phyloP scores from a whole-genome alignment of 2,113 vertebrate genomes.

The Motacilla tschutschensis region DNA sequence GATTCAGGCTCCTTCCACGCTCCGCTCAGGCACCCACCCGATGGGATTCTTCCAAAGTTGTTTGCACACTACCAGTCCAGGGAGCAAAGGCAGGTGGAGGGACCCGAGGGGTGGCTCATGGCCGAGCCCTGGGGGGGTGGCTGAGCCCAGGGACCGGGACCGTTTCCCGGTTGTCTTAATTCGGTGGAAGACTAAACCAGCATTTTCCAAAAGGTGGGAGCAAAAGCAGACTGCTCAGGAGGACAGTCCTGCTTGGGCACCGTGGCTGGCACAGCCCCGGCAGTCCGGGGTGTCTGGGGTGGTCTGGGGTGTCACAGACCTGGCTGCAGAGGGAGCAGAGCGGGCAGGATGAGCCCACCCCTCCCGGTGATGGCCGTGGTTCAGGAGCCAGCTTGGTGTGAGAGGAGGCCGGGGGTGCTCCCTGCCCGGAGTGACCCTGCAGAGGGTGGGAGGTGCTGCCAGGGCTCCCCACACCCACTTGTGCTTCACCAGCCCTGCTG shows the following conservation, averaged over 20 bases:
- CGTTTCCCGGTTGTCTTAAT: accelerated
- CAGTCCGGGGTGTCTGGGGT: accelerated
- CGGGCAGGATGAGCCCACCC: accelerated
- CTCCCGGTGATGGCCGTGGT: background rate
- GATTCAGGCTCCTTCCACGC: background rate
- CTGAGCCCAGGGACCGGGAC: background rate
- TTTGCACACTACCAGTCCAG: background rate
- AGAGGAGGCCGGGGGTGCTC: background rate
- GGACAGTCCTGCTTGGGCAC: background rate
- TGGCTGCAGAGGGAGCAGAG: background rate
- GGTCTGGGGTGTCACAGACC: background rate
- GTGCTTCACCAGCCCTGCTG: background rate
- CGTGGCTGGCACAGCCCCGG: accelerated
- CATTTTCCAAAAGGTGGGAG: background rate
- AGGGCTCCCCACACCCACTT: background rate
- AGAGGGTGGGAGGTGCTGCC: background rate
- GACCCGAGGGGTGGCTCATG: accelerated
- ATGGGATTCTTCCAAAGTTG: background rate
- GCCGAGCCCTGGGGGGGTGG: background rate
- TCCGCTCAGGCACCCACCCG: background rate
- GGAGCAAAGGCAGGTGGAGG: background rate
- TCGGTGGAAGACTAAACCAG: background rate
- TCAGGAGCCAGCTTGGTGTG: background rate
- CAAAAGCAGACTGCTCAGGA: background rate
- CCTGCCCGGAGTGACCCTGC: accelerated